Base-by-base conservation (phyloP, 2,113 vertebrate genomes). In the Actenoides lindsayi region DNA sequence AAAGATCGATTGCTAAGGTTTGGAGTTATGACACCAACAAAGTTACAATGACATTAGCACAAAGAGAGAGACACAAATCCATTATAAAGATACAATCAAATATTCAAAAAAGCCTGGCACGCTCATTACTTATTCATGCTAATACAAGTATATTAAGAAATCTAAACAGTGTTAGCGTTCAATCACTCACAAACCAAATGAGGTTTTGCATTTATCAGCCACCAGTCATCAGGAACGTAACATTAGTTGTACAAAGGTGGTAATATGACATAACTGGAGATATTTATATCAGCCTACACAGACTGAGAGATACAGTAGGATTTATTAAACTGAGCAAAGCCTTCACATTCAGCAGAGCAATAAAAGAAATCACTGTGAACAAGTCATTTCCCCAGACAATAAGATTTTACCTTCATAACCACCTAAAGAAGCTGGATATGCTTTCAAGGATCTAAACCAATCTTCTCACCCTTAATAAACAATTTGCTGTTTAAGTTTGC, bases 81-180 rank as follows among this genome's bases (percentile, higher is more conserved):
- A 99, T 99, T 99, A 99, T 94, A 95, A 98, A 98, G 98, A 98
- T 99, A 98, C 99, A 99, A 99, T 99, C 99, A 99, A 99, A 99
- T 99, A 99, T 99, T 98, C 98, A 99, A 98, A 99, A 98, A 98
- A 98, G 98, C 97, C 98, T 97, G 98, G 98, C 98, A 98, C 94
- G 89, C 98, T 99, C 98, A 99, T 99, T 99, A 99, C 98, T 99
- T 99, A 99, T 99, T 99, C 99, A 99, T 99, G 99, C 98, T 99
- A 99, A 99, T 99, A 99, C 98, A 98, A 99, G 99, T 99, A 99
- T 99, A 99, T 99, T 99, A 99, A 99, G 99, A 99, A 99, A 99
- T 98, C 99, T 99, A 99, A 99, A 99, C 98, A 98, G 98, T 98
- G 98, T 99, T 99, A 98, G 98, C 93, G 91, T 98, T 99, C 99